Base-by-base conservation (phyloP, 2,113 vertebrate genomes). In the Phylloscopus trochiloides region DNA sequence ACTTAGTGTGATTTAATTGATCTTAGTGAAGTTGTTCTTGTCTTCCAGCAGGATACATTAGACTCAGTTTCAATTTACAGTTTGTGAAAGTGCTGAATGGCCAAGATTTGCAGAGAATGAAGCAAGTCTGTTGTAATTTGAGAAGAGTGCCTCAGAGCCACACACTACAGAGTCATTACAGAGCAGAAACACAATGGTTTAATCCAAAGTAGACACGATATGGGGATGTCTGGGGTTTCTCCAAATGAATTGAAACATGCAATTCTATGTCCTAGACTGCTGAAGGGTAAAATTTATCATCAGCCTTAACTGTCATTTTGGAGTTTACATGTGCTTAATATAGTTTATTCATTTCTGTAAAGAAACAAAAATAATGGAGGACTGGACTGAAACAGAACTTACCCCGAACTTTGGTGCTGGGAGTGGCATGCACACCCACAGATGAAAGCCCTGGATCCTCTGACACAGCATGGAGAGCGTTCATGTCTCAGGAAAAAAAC, bases 191-290 rank as follows among this genome's bases (percentile, higher is more conserved):
- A 74, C 16, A 18, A 8, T 29, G 9, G 20, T 66, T 92, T 75
- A n/a, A 34, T 62, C 34, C 32, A 28, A 75, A 38, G 20, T 25
- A 38, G 32, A 25, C 12, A 10, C 0, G 1, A 19, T 0, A 3
- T 34, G 8, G 22, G 8, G 6, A 26, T 42, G 20, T 42, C 20
- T 52, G 31, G 10, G 11, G 8, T 52, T 63, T 38, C n/a, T 51
- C 17, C n/a, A 42, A n/a, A 51, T 32, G 24, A 62, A 48, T 14
- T 51, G 63, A 62, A 91, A 38, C 2, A 12, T 13, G 3, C 12
- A 42, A 3, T 38, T 75, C 0, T 32, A 25, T 48, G 36, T 71
- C 12, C 24, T 66, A 47, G 12, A 16, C 55, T 71, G 26, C 7
- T 38, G 19, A 70, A 66, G 10, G 12, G 31, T 20, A 79, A 66